Evolutionary conservation across 2,113 vertebrate genomes (phyloP), one percentile per base, ranked within the genome.

Genomic region (Semnornis frantzii): DNA sequence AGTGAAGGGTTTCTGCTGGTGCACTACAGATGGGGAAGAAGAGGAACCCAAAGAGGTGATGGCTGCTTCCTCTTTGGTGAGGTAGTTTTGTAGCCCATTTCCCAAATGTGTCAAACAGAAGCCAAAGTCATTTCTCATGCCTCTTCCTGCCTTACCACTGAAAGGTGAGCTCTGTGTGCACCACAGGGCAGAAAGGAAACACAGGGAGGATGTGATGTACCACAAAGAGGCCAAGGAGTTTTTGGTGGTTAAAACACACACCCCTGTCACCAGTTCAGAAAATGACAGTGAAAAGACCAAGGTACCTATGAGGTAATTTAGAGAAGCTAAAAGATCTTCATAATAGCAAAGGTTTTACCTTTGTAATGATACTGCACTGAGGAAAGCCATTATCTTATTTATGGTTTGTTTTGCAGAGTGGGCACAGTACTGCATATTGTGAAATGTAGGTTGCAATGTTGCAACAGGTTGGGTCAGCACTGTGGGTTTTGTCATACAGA

Each of bases 371-470:
- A 58, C 21, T 42, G 50, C 46, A 69, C 34, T n/a, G 74, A 95
- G 83, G 95, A 92, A 95, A 92, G 17, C 58, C 70, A 94, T 96
- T 92, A 95, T 79, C 73, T 85, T 92, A 94, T 96, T 96, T 95
- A 60, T 17, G 63, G 92, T 75, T 94, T 96, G 92, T 92, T 96
- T 95, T 94, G 78, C 73, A 65, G 70, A 34, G 90, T 92, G 92
- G 74, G 82, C 63, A 70, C 3, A 0, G 25, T 65, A 60, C n/a
- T 92, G 58, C 28, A 72, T 81, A 82, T 87, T 89, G 88, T 46
- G 66, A 83, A 96, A 93, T 65, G 79, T 62, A 89, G 59, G 74
- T 66, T 92, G n/a, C 10, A 69, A 55, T 55, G 54, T 78, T 50
- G 54, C 75, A 60, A 78, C 83, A 94, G 74, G 54, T 88, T 88